Evolutionary conservation across 2,113 vertebrate species (phyloP).

Genomic region (Dendropsophus ebraccatus): DNA sequence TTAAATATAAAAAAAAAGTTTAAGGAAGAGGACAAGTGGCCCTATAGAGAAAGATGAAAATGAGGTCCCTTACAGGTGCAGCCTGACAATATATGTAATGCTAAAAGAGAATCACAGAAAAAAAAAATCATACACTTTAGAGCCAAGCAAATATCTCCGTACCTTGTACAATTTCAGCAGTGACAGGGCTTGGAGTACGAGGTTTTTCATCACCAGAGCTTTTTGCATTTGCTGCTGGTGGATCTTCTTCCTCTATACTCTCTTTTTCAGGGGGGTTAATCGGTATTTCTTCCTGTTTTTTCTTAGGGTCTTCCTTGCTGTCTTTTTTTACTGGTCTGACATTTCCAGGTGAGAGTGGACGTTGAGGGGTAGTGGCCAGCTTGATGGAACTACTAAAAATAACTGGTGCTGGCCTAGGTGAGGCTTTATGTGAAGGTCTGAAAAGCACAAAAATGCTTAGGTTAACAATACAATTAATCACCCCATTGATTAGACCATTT

Average conservation of each 20-base stretch:
- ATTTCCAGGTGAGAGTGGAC: constrained; percentile 84
- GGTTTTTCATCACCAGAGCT: constrained; percentile 59
- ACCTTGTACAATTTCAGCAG: constrained; percentile 66
- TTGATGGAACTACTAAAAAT: constrained; percentile 69
- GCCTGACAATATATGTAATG: too few relatives aligned
- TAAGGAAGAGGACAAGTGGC: too few relatives aligned
- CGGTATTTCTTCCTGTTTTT: constrained; percentile 67
- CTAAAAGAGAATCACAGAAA: too few relatives aligned
- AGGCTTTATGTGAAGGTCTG: constrained; percentile 74
- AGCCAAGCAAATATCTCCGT: constrained; percentile 28
- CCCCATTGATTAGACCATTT: neutral
- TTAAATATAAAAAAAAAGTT: too few relatives aligned
- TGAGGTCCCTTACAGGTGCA: too few relatives aligned
- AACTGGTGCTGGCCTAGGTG: constrained; percentile 80
- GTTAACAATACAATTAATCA: neutral
- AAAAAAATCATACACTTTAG: neutral
- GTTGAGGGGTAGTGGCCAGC: constrained; percentile 66
- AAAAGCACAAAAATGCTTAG: neutral
- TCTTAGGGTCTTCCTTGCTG: constrained; percentile 71
- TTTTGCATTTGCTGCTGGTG: constrained; percentile 61
- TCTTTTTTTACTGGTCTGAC: constrained; percentile 81
- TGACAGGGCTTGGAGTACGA: neutral
- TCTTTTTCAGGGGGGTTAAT: constrained; percentile 61
- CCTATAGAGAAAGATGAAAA: too few relatives aligned
- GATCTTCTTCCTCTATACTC: constrained; percentile 59